Evolutionary conservation across 2,797 vertebrate genomes (phyloP).

Genomic region (Geotrypetes seraphini): DNA sequence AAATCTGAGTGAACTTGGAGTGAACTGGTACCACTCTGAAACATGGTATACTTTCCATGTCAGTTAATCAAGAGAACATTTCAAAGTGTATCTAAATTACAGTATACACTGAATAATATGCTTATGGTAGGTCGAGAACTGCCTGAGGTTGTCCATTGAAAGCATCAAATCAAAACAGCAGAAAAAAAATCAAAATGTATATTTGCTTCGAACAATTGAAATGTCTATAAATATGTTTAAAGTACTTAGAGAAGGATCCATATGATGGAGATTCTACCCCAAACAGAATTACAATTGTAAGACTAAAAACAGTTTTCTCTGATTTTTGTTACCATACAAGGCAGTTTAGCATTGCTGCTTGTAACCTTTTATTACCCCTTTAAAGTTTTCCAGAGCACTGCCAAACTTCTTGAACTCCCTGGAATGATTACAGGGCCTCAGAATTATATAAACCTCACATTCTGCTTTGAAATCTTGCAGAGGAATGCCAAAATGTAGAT

Average conservation of each 20-base stretch:
- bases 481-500: conserved; percentile 22
- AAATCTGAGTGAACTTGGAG: conserved; percentile 17
- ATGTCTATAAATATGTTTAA: no score
- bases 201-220: no score
- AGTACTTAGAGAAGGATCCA: no score
- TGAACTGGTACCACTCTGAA: conserved; percentile 12
- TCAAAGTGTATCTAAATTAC: conserved; percentile 18
- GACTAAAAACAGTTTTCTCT: conserved; percentile 24
- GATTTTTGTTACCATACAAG: conserved; percentile 68
- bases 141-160: conserved; percentile 12
- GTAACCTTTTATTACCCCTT: conserved; percentile 60
- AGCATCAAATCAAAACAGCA: no score
- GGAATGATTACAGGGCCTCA: conserved; percentile 50
- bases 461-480: conserved; percentile 22
- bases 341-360: conserved; percentile 54
- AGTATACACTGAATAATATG: conserved; percentile 12
- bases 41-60: conserved; percentile 33
- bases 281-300: conserved; percentile 11
- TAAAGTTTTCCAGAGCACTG: conserved; percentile 43
- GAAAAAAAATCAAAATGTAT: no score
- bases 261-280: conserved; percentile 22
- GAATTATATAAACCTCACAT: conserved; percentile 40
- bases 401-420: conserved; percentile 47
- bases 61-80: conserved; percentile 6
- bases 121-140: conserved; percentile 13